Percentiles rank a stretch among this genome's conserved stretches.
These are phyloP conservation scores for Poecilobothrus nobilitatus DNA, from an alignment of 2,888 invertebrate genomes.

Conservation along the genomic window DNA sequence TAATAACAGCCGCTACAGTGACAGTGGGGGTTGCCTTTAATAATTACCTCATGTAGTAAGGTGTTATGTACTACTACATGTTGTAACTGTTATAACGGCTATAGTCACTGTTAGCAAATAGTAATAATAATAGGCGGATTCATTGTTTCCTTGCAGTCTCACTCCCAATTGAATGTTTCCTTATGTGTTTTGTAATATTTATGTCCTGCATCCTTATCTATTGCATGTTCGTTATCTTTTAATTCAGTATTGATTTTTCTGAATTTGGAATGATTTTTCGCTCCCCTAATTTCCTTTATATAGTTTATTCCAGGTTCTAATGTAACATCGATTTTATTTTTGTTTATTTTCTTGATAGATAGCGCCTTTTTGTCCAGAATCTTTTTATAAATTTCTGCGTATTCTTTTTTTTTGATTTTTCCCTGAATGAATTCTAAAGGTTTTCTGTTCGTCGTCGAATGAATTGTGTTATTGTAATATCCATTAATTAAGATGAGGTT, in stretches of 20 bases:
- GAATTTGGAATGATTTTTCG: slow-evolving; percentile 23
- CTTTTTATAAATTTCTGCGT: background rate
- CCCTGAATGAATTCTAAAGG: slow-evolving; percentile 13
- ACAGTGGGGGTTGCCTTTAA: too few relatives aligned
- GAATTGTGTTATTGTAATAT: slow-evolving; percentile 17
- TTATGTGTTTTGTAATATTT: slow-evolving; percentile 24
- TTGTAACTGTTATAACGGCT: too few relatives aligned
- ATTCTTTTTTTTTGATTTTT: background rate
- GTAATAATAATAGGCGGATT: too few relatives aligned
- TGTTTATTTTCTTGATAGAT: background rate
- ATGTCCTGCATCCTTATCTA: slow-evolving; percentile 16
- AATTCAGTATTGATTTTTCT: slow-evolving; percentile 19
- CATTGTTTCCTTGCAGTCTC: too few relatives aligned
- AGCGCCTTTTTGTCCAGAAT: background rate
- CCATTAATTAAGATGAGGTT: slow-evolving; percentile 15
- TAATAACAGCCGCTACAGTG: too few relatives aligned
- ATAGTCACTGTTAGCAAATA: too few relatives aligned
- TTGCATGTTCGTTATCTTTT: slow-evolving; percentile 21
- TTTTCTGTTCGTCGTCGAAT: slow-evolving; percentile 13
- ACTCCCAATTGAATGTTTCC: too few relatives aligned
- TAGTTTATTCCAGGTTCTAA: background rate
- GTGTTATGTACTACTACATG: too few relatives aligned
- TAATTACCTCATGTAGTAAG: too few relatives aligned
- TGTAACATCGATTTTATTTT: background rate
- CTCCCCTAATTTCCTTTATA: slow-evolving; percentile 15